Evolutionary conservation across 2,888 invertebrate species (phyloP), one percentile per base, ranked within the genome.

Genomic region (Spilarctia lutea): DNA sequence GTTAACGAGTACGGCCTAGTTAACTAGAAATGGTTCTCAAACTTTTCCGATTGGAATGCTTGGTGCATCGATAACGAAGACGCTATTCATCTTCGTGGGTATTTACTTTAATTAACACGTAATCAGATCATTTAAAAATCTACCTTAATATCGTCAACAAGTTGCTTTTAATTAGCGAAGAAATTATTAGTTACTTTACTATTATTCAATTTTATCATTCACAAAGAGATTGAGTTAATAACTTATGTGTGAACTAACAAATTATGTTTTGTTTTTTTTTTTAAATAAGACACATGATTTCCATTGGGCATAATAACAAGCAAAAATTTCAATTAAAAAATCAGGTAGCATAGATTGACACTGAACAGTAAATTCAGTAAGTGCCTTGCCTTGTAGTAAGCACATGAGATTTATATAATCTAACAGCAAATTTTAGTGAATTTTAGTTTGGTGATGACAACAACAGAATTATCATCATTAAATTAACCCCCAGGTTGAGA

Each of bases 1-100:
- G 81, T 80, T 82, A 85, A 83, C 84, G 82, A 77, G 73, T 56
- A 75, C 67, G 67, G 30, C 27, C 33, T 42, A 67, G 65, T 75
- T 68, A 27, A 24, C 20, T 56, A 33, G 16, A 18, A 30, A 30
- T 45, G 68, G 33, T 68, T 68, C 48, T 67, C 66, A 72, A 72
- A 35, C 39, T 56, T 56, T 65, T 65, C 35, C 3, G 10, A 48
- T 65, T 6, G 16, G 48, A 52, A 20, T 33, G 33, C 13, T 30
- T 63, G 63, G 30, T 30, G 30, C 63, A 30, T 30, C 63, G 63
- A 18, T 18, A 63, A 18, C 30, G 30, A 30, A 30, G 27, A 63
- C 27, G 3, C 7, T 18, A 30, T 18, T 8, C 18, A 8, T 63
- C 18, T 63, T 60, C 27, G 27, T 13, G 0, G 13, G 16, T 13